Evolutionary conservation across 1,140 invertebrate genomes (phyloP).

Genomic region (Cheumatopsyche charites): DNA sequence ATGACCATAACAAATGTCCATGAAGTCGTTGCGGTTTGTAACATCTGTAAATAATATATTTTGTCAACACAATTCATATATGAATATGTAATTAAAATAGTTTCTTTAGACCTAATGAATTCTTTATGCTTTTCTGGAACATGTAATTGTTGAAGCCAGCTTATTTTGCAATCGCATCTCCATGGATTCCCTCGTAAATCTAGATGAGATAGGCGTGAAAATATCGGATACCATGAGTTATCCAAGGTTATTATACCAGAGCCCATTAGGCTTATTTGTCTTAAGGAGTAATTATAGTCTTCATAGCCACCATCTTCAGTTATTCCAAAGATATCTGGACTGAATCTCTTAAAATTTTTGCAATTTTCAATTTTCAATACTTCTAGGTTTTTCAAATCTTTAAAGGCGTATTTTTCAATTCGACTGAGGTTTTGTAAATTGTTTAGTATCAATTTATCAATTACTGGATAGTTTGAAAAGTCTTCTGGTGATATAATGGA

Average conservation of each 20-base stretch:
- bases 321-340: conserved; percentile 53
- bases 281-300: conserved; percentile 53
- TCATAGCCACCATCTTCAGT: conserved; percentile 54
- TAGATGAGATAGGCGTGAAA: conserved; percentile 52
- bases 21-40: conserved; percentile 50
- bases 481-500: conserved; percentile 52
- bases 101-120: conserved; percentile 57
- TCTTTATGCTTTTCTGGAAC: conserved; percentile 52
- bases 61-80: background rate
- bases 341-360: conserved; percentile 54
- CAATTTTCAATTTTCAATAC: conserved; percentile 56
- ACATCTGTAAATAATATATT: conserved; percentile 52
- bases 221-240: conserved; percentile 50
- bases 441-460: conserved; percentile 55
- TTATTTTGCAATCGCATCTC: conserved; percentile 56
- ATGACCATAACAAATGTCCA: conserved; percentile 53
- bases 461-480: conserved; percentile 52
- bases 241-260: conserved; percentile 54
- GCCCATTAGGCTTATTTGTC: conserved; percentile 53
- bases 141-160: conserved; percentile 56
- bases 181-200: conserved; percentile 58
- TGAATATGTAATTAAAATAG: background rate
- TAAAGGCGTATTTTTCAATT: conserved; percentile 53
- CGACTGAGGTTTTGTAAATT: conserved; percentile 54
- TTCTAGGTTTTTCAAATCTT: conserved; percentile 51